Conservation (phyloP, 2,797 vertebrate species). For the Cossypha niveicapilla region DNA sequence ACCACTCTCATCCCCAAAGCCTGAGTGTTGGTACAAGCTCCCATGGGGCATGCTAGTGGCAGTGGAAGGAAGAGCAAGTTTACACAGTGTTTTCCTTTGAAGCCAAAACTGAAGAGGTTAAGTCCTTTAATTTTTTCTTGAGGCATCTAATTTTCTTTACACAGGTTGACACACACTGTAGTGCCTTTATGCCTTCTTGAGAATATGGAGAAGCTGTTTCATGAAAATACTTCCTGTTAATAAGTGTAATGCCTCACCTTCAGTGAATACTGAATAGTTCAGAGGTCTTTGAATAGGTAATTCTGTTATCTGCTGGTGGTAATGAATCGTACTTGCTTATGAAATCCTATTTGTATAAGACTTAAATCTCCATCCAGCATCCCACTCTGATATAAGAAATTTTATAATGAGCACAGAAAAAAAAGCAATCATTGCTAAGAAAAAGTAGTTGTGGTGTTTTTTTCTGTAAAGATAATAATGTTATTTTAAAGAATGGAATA, state of each 20-base stretch:
- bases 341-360: neutral
- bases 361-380: neutral
- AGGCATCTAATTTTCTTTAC: neutral
- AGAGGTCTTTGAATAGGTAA: neutral
- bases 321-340: neutral
- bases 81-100: neutral
- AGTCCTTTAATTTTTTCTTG: neutral
- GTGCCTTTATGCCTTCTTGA: neutral
- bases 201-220: neutral
- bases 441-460: neutral
- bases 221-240: neutral
- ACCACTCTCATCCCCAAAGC: neutral
- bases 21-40: neutral
- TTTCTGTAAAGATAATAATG: neutral
- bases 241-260: neutral
- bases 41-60: neutral
- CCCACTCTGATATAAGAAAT: neutral
- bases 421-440: neutral
- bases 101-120: neutral
- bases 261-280: neutral
- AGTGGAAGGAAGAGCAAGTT: neutral
- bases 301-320: neutral
- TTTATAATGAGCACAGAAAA: neutral
- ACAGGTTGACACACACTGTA: neutral
- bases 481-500: neutral